Evolutionary conservation across 2,888 invertebrate genomes (phyloP), one percentile per base, ranked within the genome.

Genomic region (Cacoxenus indagator): DNA sequence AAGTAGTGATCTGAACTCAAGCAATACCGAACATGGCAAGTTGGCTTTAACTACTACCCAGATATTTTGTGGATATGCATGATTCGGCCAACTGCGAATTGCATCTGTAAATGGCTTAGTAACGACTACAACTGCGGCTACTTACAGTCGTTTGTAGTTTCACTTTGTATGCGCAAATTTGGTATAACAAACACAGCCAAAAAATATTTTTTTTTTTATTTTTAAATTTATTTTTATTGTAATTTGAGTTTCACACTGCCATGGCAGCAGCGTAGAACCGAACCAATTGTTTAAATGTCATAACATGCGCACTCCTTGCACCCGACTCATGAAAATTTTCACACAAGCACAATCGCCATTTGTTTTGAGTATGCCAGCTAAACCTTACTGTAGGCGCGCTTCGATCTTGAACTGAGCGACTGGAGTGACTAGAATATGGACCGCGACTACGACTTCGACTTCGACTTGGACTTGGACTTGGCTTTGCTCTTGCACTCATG

Each of bases 201-300:
- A 55, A 55, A 55, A 55, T 55, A 26, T 26, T n/a, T n/a, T n/a
- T n/a, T n/a, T n/a, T n/a, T n/a, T n/a, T n/a, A n/a, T n/a, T n/a
- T n/a, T n/a, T n/a, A n/a, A n/a, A n/a, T n/a, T n/a, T n/a, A n/a
- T n/a, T n/a, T n/a, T n/a, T n/a, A n/a, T n/a, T 55, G 55, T 26
- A 2, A 14, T 55, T 26, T 55, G 11, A 55, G 55, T 55, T 55
- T 55, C 9, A 55, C 55, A 55, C 55, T 55, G 55, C 22, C 1
- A 43, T 9, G 22, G 4, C 19, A 54, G 11, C 27, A 14, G 9
- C 11, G 26, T n/a, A 26, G 55, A 26, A 55, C 24, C 8, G 55
- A n/a, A 19, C 26, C 26, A 31, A 59, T 59, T 59, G 31, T 29
- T 31, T 31, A n/a, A 59, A 59, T 59, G 57, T 59, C 57, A 59